Evolutionary conservation across 2,113 vertebrate species (phyloP).

Genomic region (Takifugu bimaculatus): DNA sequence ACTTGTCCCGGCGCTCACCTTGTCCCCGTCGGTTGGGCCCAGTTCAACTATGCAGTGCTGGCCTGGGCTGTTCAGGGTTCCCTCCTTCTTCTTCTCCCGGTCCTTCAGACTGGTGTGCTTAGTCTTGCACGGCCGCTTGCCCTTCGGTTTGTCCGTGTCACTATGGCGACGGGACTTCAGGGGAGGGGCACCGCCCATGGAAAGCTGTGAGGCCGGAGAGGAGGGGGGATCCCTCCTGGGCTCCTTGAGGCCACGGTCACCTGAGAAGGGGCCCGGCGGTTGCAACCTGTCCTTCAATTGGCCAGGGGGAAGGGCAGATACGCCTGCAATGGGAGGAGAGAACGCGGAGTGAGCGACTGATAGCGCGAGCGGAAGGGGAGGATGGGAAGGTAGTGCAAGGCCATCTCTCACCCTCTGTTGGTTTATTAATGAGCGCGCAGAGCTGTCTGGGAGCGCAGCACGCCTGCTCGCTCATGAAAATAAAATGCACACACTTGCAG

Average conservation of each 20-base stretch:
- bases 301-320: conserved; percentile 73
- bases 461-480: conserved; percentile 52
- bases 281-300: conserved; percentile 64
- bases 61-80: conserved; percentile 29
- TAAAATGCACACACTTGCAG: conserved; percentile 15
- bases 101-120: conserved; percentile 92
- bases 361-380: conserved; percentile 40
- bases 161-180: conserved; percentile 84
- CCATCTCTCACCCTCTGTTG: conserved; percentile 67
- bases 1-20: conserved; percentile 53
- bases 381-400: conserved; percentile 68
- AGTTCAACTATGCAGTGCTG: conserved; percentile 41
- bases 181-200: conserved; percentile 75
- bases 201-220: conserved; percentile 47
- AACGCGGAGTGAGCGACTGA: conserved; percentile 33
- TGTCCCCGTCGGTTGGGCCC: conserved; percentile 57
- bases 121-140: conserved; percentile 98
- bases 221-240: conserved; percentile 71
- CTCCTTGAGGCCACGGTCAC: conserved; percentile 68
- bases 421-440: conserved; percentile 72
- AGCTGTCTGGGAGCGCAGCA: conserved; percentile 65
- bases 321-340: conserved; percentile 67
- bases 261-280: conserved; percentile 60
- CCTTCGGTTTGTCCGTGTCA: conserved; percentile 94
- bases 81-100: conserved; percentile 67